Base-by-base conservation (phyloP, 2,113 vertebrate species). In the Chitala chitala region DNA sequence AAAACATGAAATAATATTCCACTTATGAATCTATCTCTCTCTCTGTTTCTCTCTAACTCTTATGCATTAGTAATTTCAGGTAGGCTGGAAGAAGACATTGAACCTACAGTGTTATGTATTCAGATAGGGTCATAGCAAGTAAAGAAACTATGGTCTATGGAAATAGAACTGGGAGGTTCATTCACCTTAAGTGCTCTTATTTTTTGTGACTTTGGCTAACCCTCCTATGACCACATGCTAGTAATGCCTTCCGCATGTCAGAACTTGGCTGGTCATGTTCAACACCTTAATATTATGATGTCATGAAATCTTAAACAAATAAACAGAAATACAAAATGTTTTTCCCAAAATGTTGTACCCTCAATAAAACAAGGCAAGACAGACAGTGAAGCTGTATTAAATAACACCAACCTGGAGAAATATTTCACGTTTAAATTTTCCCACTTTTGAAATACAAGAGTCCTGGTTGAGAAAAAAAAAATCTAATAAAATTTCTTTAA, bases 141-240 rank as follows among this genome's bases (percentile, higher is more conserved):
- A n/a, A n/a, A n/a, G n/a, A n/a, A n/a, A n/a, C n/a, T n/a, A n/a
- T n/a, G n/a, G n/a, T n/a, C n/a, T n/a, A n/a, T n/a, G n/a, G n/a
- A n/a, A n/a, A n/a, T n/a, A n/a, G n/a, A n/a, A n/a, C n/a, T n/a
- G n/a, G n/a, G n/a, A n/a, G n/a, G n/a, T n/a, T n/a, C n/a, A n/a
- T n/a, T n/a, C n/a, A n/a, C n/a, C n/a, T n/a, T n/a, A n/a, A n/a
- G n/a, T n/a, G 53, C 44, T 22, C n/a, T 59, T 2, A 59, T 44
- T 59, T 26, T 2, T 59, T 72, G 58, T 44, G 15, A 20, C 24
- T 56, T 72, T 50, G 31, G 63, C 55, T 68, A 51, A 74, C 50
- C 36, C 31, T 22, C 68, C 51, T 54, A 31, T 26, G 73, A 20
- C 73, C 63, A 75, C 50, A 69, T 58, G 51, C 65, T n/a, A n/a